phyloP scores from a whole-genome alignment of 2,797 vertebrate genomes.

The Melanotaenia parkinsoni region DNA sequence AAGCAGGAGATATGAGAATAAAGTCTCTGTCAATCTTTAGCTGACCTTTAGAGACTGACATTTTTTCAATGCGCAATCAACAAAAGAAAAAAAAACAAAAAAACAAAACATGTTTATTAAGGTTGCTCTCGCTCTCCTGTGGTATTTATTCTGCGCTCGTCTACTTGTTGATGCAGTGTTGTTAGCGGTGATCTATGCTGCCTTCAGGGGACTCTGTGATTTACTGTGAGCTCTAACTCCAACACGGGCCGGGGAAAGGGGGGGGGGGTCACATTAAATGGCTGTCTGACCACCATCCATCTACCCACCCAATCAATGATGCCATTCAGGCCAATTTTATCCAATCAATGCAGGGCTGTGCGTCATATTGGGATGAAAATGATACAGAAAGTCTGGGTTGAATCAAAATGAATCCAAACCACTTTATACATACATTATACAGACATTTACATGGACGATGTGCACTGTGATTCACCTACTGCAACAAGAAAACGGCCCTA shows the following conservation, averaged over 20 bases:
- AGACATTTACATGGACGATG: not conserved
- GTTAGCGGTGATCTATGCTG: conserved; percentile 72
- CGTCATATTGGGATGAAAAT: conserved; percentile 23
- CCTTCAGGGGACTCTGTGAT: conserved; percentile 68
- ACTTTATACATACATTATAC: not conserved
- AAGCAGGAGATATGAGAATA: conserved; percentile 27
- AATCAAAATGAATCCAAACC: conserved; percentile 19
- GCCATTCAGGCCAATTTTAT: conserved; percentile 55
- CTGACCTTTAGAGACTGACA: conserved; percentile 56
- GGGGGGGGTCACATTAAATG: conserved; percentile 62
- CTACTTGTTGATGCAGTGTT: conserved; percentile 63
- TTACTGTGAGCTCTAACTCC: conserved; percentile 63
- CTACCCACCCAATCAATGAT: conserved; percentile 67
- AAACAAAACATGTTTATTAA: conserved; percentile 57
- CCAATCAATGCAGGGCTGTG: conserved; percentile 41
- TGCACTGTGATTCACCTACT: not conserved
- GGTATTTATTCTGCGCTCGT: conserved; percentile 62
- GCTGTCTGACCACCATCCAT: conserved; percentile 63
- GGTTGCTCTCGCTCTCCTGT: conserved; percentile 51
- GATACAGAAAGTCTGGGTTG: conserved; percentile 34
- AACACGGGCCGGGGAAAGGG: conserved; percentile 46
- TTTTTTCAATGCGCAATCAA: conserved; percentile 41
- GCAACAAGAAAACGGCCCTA: not conserved
- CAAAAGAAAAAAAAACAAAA: conserved; percentile 26
- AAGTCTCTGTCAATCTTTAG: conserved; percentile 44